These are phyloP conservation scores for Vultur gryphus DNA, from an alignment of 2,797 vertebrate species.

Conservation along the genomic window DNA sequence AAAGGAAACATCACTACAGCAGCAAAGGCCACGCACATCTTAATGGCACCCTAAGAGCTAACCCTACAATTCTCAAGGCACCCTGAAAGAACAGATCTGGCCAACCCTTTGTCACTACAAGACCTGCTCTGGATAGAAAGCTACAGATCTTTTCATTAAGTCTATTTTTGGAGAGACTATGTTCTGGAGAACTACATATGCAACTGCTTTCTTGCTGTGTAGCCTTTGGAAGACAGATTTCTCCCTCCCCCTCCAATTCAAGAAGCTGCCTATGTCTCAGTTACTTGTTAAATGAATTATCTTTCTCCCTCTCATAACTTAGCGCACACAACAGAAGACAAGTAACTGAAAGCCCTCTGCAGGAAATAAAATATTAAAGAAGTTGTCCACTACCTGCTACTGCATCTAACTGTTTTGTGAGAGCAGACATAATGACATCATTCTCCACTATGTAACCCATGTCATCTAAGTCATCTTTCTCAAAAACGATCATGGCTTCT, in stretches of 20 bases:
- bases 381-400: conserved; percentile 80
- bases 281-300: neutral
- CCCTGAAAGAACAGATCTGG: neutral
- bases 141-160: neutral
- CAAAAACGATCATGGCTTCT: conserved; percentile 94
- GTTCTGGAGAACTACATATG: neutral
- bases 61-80: neutral
- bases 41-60: neutral
- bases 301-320: neutral
- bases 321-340: neutral
- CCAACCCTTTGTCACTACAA: neutral
- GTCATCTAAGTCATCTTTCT: conserved; percentile 92
- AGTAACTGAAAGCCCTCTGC: neutral
- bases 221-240: neutral
- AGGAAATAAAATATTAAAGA: neutral
- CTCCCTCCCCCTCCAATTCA: neutral
- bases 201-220: neutral
- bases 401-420: conserved; percentile 87
- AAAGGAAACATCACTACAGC: neutral
- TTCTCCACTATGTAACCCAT: conserved; percentile 98
- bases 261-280: neutral
- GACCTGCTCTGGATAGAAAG: neutral
- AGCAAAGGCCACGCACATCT: neutral
- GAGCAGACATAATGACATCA: conserved; percentile 87
- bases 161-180: neutral